Evolutionary conservation across 2,888 invertebrate genomes (phyloP).

Genomic region (Tenthredo amoena): DNA sequence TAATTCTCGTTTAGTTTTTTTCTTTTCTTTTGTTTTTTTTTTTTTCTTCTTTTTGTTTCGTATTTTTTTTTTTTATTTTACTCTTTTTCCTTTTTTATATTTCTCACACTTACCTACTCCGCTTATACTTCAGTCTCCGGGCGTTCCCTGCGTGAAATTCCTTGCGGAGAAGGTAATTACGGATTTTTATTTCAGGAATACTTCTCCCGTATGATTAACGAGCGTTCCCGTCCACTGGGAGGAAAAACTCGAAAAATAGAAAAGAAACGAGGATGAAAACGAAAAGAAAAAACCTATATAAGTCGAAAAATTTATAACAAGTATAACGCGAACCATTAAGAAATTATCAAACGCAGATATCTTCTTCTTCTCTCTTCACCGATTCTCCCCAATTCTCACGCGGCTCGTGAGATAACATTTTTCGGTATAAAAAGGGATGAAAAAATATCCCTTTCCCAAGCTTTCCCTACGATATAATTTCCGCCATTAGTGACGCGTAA

Average conservation of each 20-base stretch:
- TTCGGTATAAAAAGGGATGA: neutral
- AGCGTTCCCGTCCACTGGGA: constrained; percentile 61
- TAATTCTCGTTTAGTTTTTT: constrained; percentile 23
- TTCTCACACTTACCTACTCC: constrained; percentile 1
- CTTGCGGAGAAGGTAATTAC: constrained; percentile 62
- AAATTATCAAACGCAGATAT: neutral
- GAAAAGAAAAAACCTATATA: neutral
- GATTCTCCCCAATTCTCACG: neutral
- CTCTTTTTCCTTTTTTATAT: neutral
- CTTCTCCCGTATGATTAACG: constrained; percentile 69
- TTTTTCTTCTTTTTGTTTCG: constrained; percentile 10
- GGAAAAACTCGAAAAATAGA: constrained; percentile 56
- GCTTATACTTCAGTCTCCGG: constrained; percentile 18
- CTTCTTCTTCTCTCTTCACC: neutral
- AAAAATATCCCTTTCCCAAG: neutral
- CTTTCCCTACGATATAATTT: neutral
- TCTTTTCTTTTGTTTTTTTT: constrained; percentile 9
- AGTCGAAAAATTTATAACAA: neutral
- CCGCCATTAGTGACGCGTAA: neutral
- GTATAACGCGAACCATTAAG: neutral
- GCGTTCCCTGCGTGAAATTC: constrained; percentile 34
- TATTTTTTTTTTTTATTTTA: constrained; percentile 1
- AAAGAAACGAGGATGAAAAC: constrained; percentile 55
- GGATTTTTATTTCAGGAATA: constrained; percentile 66
- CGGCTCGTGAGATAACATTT: neutral